phyloP scores from a whole-genome alignment of 1,140 invertebrate genomes.

The Drosophila triauraria region DNA sequence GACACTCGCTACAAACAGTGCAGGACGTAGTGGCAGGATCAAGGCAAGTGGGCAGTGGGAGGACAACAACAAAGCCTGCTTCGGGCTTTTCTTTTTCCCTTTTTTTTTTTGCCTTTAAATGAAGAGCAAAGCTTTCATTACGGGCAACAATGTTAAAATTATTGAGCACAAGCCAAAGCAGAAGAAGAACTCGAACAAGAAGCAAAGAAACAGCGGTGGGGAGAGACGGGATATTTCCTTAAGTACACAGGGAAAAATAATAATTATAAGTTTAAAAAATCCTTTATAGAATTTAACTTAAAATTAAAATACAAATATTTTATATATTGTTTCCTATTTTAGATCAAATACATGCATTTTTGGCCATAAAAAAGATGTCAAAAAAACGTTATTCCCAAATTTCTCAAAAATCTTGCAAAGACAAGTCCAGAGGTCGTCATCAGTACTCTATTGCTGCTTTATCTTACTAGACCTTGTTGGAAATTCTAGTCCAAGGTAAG shows the following conservation, averaged over 20 bases:
- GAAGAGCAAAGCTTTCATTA: conserved; percentile 85
- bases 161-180: conserved; percentile 66
- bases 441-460: no score
- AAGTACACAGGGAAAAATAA: conserved; percentile 14
- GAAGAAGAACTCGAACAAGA: conserved; percentile 26
- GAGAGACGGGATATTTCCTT: not conserved
- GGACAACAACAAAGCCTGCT: conserved; percentile 48
- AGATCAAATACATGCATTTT: no score
- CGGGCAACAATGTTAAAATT: conserved; percentile 84
- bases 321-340: no score
- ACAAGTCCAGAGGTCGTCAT: no score
- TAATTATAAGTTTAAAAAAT: not conserved
- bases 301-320: not conserved
- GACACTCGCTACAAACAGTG: conserved; percentile 21
- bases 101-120: conserved; percentile 65
- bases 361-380: no score
- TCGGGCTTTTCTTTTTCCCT: conserved; percentile 1
- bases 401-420: no score
- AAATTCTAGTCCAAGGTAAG: not conserved
- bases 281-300: no score
- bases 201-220: not conserved
- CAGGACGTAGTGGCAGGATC: conserved; percentile 48
- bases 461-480: not conserved
- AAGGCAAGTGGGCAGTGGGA: conserved; percentile 5
- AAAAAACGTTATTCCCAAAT: no score